These are phyloP conservation scores for Stegodyphus mimosarum DNA, from an alignment of 1,140 invertebrate species.

Conservation along the genomic window DNA sequence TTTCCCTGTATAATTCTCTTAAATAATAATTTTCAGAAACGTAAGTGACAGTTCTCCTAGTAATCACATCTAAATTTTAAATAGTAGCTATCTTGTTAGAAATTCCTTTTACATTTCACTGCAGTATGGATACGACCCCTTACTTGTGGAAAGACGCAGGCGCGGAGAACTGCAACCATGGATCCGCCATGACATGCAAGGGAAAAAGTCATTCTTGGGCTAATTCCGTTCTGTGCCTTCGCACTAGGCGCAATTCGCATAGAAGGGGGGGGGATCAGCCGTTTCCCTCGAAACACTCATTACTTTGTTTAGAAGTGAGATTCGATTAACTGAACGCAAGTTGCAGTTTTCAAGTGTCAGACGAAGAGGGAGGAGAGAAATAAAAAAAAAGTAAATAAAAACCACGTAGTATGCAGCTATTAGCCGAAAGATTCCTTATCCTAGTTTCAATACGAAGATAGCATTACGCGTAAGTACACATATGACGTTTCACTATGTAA, in stretches of 20 bases:
- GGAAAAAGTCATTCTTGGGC: neutral
- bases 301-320: neutral
- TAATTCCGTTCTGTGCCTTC: neutral
- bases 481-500: too few relatives aligned
- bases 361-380: too few relatives aligned
- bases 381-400: too few relatives aligned
- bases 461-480: too few relatives aligned
- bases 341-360: too few relatives aligned
- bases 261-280: neutral
- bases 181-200: neutral
- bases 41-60: too few relatives aligned
- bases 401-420: too few relatives aligned
- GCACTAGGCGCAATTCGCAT: neutral
- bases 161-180: neutral
- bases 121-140: neutral
- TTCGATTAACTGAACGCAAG: too few relatives aligned
- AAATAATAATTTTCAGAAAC: too few relatives aligned
- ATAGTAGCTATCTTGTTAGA: neutral
- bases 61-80: neutral
- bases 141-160: neutral
- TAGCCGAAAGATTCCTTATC: too few relatives aligned
- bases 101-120: neutral
- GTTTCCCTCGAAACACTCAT: neutral
- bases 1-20: too few relatives aligned
- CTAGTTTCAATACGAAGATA: too few relatives aligned